Percentiles rank a stretch among this genome's conserved stretches.
Conservation (phyloP, 2,797 vertebrate species). For the Xenops minutus region DNA sequence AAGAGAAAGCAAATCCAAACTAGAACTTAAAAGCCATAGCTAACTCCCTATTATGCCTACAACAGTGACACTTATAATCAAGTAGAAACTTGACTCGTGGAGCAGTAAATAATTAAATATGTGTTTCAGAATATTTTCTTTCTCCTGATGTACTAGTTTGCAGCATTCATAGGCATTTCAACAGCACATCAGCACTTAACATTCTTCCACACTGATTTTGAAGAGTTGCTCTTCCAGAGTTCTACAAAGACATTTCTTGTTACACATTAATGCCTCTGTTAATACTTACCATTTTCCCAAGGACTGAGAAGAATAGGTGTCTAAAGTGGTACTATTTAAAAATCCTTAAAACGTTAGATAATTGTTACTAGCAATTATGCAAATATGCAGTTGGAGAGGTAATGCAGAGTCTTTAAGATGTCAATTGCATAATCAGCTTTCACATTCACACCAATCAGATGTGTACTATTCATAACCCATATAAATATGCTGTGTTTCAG, state of each 20-base stretch:
- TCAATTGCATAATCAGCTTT: not conserved
- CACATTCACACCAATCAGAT: not conserved
- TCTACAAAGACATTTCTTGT: not conserved
- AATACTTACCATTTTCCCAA: not conserved
- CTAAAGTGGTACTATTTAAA: not conserved
- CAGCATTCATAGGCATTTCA: not conserved
- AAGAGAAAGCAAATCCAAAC: not conserved
- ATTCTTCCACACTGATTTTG: not conserved
- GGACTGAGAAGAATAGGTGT: not conserved
- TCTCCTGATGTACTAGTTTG: not conserved
- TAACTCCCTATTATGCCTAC: not conserved
- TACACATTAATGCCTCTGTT: not conserved
- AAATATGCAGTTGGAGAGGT: not conserved
- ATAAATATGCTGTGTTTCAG: not conserved
- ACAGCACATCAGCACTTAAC: not conserved
- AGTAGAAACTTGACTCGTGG: not conserved
- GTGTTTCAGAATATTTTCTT: not conserved
- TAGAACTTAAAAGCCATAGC: not conserved
- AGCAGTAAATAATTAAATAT: not conserved
- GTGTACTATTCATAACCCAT: not conserved
- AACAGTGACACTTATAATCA: not conserved
- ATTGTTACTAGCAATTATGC: not conserved
- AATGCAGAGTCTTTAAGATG: not conserved
- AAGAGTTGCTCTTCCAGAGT: not conserved
- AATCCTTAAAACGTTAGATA: not conserved